phyloP scores from a whole-genome alignment of 2,113 vertebrate species.

The Serinus canaria region DNA sequence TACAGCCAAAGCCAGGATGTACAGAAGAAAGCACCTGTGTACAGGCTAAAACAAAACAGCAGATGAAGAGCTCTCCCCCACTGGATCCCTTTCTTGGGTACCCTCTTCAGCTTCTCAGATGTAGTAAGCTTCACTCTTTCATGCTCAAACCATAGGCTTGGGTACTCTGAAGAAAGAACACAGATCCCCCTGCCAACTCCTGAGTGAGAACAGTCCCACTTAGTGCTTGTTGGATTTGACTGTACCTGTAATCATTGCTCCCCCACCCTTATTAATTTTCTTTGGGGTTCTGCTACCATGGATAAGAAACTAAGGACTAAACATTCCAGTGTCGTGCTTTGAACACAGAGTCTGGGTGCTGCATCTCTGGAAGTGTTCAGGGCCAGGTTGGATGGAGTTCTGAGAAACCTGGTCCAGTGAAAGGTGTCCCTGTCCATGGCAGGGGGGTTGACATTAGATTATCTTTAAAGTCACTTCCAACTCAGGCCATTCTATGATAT shows the following conservation, averaged over 20 bases:
- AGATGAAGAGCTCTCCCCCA: neutral
- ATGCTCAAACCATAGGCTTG: neutral
- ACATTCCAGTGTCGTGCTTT: neutral
- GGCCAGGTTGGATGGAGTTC: neutral
- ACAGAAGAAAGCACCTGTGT: neutral
- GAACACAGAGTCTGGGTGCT: neutral
- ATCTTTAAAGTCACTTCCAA: neutral
- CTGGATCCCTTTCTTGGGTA: neutral
- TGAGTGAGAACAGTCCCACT: neutral
- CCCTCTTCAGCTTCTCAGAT: neutral
- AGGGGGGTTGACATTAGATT: neutral
- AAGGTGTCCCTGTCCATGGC: neutral
- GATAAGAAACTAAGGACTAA: neutral
- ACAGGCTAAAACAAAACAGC: neutral
- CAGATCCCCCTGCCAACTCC: neutral
- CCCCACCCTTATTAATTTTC: neutral
- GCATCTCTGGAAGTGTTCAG: neutral
- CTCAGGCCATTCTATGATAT: neutral
- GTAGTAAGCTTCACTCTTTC: neutral
- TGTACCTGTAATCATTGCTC: neutral
- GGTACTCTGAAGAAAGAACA: neutral
- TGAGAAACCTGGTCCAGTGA: neutral
- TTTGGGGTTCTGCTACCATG: neutral
- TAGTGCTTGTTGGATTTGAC: neutral
- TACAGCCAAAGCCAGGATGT: neutral